Base-by-base conservation (phyloP, 2,113 vertebrate species). In the Xenopus borealis region DNA sequence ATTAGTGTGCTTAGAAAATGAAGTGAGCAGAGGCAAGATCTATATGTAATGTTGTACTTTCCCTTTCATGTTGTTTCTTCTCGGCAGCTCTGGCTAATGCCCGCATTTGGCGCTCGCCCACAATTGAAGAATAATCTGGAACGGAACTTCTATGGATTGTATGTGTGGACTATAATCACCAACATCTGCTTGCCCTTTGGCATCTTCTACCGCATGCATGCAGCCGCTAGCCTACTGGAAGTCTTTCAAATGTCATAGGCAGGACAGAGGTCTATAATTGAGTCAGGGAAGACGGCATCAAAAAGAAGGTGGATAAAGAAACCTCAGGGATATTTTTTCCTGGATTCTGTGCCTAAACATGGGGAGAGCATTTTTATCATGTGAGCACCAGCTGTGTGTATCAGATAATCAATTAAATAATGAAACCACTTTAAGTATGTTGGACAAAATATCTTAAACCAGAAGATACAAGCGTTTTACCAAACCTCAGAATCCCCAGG, bases 161-260 rank as follows among this genome's bases (percentile, higher is more conserved):
- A 64, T 46, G 80, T 90, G 72, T 94, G 92, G 92, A 76, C 83
- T 0, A 82, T 85, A 4, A 66, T 92, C 12, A 90, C 92, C 33
- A 94, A 93, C 20, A 76, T 93, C 11, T 90, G 90, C 64, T 85
- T 94, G 52, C 92, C 92, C 0, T 93, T 94, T 72, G 89, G 85
- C 50, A 92, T 94, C 47, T 94, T 94, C 81, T 94, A 94, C 72
- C 84, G 91, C 12, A 91, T 94, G 92, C 92, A 94, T 78, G 90
- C 92, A 10, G 92, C 92, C 3, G 90, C 92, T 53, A 89, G 89
- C 65, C 85, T 93, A 23, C 88, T 92, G 76, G 92, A 94, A 78
- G 90, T 94, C 17, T 90, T 85, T 65, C 19, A 90, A 6, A 82
- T 66, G 10, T 87, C 92, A 10, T 94, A 85, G 58, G 8, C 18